A percentile compares a stretch with the other conserved stretches of the same genome.
These are phyloP conservation scores for Staurois parvus DNA, from an alignment of 2,797 vertebrate genomes.

Conservation along the genomic window DNA sequence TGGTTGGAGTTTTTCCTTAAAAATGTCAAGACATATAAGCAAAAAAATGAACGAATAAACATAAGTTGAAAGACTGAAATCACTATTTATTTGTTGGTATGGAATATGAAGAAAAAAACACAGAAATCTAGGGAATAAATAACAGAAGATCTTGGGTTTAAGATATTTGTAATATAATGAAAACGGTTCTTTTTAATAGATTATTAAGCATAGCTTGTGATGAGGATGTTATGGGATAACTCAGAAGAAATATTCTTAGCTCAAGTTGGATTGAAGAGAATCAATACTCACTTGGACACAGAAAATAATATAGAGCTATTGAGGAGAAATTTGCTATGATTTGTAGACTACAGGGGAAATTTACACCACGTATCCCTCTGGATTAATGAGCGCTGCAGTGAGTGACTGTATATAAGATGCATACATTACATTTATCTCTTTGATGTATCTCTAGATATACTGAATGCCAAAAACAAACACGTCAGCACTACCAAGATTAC, in stretches of 20 bases:
- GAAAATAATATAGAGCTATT: constrained; percentile 12
- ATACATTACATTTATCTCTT: constrained; percentile 11
- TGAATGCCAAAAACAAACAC: not conserved
- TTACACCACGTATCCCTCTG: not conserved
- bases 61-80: not conserved
- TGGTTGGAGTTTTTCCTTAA: too few relatives aligned
- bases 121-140: not conserved
- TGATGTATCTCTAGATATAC: not conserved
- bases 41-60: not conserved
- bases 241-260: constrained; percentile 26
- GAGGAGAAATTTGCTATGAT: constrained; percentile 7
- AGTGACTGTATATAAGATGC: not conserved
- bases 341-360: not conserved
- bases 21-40: too few relatives aligned
- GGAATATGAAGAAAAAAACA: not conserved
- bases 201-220: not conserved
- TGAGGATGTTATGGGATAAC: not conserved
- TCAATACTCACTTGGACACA: constrained; percentile 24
- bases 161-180: not conserved
- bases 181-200: constrained; percentile 5
- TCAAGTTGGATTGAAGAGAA: not conserved
- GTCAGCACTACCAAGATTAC: constrained; percentile 10
- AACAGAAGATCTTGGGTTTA: not conserved
- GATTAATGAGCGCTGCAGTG: constrained; percentile 11
- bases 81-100: not conserved